A percentile compares a stretch with the other conserved stretches of the same genome.
Evolutionary conservation across 1,140 invertebrate genomes (phyloP).

Genomic region (Drosophila fuyamai): DNA sequence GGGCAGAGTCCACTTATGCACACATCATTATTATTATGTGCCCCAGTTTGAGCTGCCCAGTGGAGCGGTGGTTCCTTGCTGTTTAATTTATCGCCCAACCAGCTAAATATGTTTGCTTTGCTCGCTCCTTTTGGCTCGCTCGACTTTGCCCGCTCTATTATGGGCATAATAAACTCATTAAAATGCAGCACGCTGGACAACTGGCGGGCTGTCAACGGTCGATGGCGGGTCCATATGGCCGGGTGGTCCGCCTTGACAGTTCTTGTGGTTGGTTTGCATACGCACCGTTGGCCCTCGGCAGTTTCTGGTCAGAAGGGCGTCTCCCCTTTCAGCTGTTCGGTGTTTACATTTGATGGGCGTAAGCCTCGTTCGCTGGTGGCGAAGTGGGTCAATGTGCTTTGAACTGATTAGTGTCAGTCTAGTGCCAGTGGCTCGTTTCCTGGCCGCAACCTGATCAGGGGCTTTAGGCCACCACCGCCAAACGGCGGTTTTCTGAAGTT

Average conservation of each 20-base stretch:
- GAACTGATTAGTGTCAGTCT: conserved; percentile 72
- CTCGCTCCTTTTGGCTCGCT: conserved; percentile 18
- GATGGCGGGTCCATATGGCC: conserved; percentile 52
- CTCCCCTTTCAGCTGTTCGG: conserved; percentile 19
- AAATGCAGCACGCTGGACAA: conserved; percentile 60
- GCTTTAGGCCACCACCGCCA: conserved; percentile 16
- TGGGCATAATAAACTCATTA: conserved; percentile 80
- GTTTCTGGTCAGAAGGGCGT: conserved; percentile 39
- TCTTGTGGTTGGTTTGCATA: conserved; percentile 72
- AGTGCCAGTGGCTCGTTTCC: conserved; percentile 21
- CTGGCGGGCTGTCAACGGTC: conserved; percentile 57
- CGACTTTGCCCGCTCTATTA: conserved; percentile 42
- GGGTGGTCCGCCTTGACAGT: conserved; percentile 47
- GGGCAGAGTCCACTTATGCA: conserved; percentile 64
- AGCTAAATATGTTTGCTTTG: conserved; percentile 68
- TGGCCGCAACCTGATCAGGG: conserved; percentile 33
- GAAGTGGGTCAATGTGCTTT: conserved; percentile 76
- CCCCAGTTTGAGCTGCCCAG: conserved; percentile 38
- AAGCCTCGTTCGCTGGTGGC: not conserved
- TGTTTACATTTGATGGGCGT: conserved; percentile 54
- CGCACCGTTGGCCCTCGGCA: conserved; percentile 18
- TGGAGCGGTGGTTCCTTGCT: conserved; percentile 43
- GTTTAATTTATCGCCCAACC: conserved; percentile 72
- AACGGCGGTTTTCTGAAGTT: conserved; percentile 17
- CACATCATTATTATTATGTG: conserved; percentile 74